Base-by-base conservation (phyloP, 2,888 invertebrate genomes). In the Cheilosia scutellata region DNA sequence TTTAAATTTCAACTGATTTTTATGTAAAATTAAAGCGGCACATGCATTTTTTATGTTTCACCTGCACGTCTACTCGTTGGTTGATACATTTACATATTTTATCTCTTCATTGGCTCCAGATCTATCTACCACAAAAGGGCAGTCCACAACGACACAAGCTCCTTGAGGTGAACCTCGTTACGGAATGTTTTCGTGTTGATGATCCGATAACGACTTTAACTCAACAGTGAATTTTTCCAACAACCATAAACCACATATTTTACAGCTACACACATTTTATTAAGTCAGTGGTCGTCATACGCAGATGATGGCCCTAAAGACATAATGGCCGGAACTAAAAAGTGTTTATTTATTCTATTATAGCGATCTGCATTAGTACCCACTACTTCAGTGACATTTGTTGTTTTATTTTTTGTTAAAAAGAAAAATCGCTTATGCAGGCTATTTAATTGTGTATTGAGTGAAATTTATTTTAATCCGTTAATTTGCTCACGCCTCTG, bases 391-490 rank as follows among this genome's bases (percentile, higher is more conserved):
- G 53, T n/a, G 9, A 27, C 42, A 27, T 3, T 27, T 4, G 7
- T 29, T 20, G 7, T 13, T 13, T 6, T 60, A 29, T 13, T 42
- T 1, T 27, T 31, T 44, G 5, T 33, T 25, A 65, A 65, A n/a
- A 20, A 47, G 25, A 65, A 65, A 65, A 20, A 20, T 40, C 9
- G 25, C 37, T 1, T 11, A 9, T 37, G 37, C 37, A 9, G 4
- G 6, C 16, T 27, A 7, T 42, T 47, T n/a, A 16, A 2, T 4
- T 13, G 7, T 37, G 27, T 11, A n/a, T 42, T 20, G 25, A 27
- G 53, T 55, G 40, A 42, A 68, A 68, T 55, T 53, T 68, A 42
- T 31, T 29, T 11, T 13, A 47, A 20, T 47, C n/a, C 5, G 42
- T 5, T 29, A 16, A 42, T 5, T 29, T 55, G 44, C 33, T 11